phyloP scores from a whole-genome alignment of 92 coral and sea anemone genomes.

The Galaxea fascicularis region DNA sequence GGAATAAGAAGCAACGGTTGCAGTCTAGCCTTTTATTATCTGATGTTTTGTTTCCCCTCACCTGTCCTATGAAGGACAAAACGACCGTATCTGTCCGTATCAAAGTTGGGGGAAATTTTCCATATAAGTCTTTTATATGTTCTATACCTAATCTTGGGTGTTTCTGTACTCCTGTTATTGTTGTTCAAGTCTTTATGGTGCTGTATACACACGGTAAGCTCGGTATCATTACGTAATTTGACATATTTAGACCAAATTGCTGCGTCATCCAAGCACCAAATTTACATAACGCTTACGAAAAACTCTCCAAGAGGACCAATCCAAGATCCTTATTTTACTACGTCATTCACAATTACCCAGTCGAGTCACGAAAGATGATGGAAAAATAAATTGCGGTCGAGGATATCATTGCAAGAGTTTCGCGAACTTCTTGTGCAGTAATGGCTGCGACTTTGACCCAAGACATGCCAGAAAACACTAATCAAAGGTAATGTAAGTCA shows the following conservation, averaged over 20 bases:
- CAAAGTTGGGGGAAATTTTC: too few species aligned
- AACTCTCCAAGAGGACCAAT: constrained; percentile 2
- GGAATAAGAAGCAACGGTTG: too few species aligned
- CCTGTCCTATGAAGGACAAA: too few species aligned
- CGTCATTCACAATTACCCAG: neutral
- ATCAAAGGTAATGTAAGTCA: constrained; percentile 27
- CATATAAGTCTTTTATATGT: too few species aligned
- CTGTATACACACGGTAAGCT: too few species aligned
- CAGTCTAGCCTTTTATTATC: too few species aligned
- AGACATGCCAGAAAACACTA: constrained; percentile 6
- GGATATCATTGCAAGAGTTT: neutral
- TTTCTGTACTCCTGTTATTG: too few species aligned
- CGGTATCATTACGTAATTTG: neutral
- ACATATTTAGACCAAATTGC: constrained; percentile 20
- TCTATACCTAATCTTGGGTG: too few species aligned
- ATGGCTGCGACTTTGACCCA: constrained; percentile 31
- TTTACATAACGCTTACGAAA: neutral
- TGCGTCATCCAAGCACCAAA: constrained; percentile 6
- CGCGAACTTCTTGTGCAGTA: neutral
- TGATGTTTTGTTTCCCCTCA: too few species aligned
- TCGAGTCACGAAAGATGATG: neutral
- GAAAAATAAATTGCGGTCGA: neutral
- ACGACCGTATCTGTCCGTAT: too few species aligned
- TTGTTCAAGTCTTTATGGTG: too few species aligned
- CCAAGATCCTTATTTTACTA: neutral